Evolutionary conservation across 2,113 vertebrate genomes (phyloP).

Genomic region (Asarcornis scutulata): DNA sequence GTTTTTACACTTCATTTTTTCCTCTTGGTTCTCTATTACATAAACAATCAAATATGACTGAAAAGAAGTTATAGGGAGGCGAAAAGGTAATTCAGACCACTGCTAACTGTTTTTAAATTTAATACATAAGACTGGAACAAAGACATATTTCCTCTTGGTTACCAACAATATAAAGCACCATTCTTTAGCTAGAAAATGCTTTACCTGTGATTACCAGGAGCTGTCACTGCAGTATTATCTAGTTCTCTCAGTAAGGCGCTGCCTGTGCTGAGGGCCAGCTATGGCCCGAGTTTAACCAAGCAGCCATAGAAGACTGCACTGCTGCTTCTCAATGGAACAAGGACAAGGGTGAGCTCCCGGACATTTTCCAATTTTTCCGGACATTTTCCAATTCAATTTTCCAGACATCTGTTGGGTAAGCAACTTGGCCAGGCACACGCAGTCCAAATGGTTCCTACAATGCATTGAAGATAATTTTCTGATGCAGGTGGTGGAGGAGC

Average conservation of each 20-base stretch:
- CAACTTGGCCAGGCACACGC: too few species aligned
- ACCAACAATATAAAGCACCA: background rate
- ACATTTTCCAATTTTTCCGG: too few species aligned
- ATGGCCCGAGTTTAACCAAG: background rate
- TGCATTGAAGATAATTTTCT: too few species aligned
- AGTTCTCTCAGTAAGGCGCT: background rate
- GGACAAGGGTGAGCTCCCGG: background rate
- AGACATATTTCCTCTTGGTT: background rate
- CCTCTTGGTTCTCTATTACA: background rate
- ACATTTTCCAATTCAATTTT: too few species aligned
- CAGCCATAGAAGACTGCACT: background rate
- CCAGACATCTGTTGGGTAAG: too few species aligned
- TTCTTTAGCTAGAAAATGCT: background rate
- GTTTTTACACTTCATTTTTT: background rate
- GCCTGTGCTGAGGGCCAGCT: background rate
- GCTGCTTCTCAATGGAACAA: background rate
- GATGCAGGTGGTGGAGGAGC: too few species aligned
- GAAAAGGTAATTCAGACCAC: background rate
- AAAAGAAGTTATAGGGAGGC: background rate
- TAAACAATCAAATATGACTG: background rate
- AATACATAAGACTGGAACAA: background rate
- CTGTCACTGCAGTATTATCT: background rate
- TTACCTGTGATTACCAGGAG: background rate
- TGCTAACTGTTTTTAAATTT: background rate
- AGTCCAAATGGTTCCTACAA: too few species aligned